Conservation (phyloP, 2,113 vertebrate species). For the Protomyctophum bolini region DNA sequence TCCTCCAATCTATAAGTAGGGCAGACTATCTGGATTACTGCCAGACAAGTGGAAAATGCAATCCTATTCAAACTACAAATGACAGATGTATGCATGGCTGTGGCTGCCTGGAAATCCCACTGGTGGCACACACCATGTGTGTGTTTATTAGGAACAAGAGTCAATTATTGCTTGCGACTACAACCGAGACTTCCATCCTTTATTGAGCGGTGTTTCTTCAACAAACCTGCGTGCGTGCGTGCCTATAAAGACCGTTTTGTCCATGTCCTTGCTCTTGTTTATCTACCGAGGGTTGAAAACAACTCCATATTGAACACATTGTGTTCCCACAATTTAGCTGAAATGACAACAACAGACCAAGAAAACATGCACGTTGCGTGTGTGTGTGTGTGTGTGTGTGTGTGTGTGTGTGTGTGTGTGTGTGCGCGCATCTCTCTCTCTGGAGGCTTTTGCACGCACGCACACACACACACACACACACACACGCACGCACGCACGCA, state of each 20-base stretch:
- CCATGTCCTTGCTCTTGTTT: slow-evolving; percentile 32
- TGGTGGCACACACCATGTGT: slow-evolving; percentile 31
- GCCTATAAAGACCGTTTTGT: slow-evolving; percentile 16
- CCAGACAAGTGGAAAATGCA: slow-evolving; percentile 23
- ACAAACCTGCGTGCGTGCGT: slow-evolving; percentile 4
- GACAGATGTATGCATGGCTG: slow-evolving; percentile 33
- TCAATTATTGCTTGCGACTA: slow-evolving; percentile 32
- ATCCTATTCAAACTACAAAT: too few species aligned
- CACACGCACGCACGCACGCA: too few species aligned
- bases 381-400: too few species aligned
- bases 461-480: too few species aligned
- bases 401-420: too few species aligned
- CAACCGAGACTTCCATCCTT: slow-evolving; percentile 24
- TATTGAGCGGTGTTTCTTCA: slow-evolving; percentile 13
- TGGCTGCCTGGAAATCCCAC: slow-evolving; percentile 23
- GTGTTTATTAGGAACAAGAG: slow-evolving; percentile 30
- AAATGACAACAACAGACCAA: neutral
- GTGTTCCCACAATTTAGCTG: slow-evolving; percentile 12
- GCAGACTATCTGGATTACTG: slow-evolving; percentile 38
- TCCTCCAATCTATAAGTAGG: neutral
- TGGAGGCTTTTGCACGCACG: too few species aligned
- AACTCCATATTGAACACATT: slow-evolving; percentile 29
- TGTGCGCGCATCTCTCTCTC: too few species aligned
- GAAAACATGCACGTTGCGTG: too few species aligned
- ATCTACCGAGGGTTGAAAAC: slow-evolving; percentile 35